Evolutionary conservation across 2,113 vertebrate genomes (phyloP).

Genomic region (Stigmatopora nigra): DNA sequence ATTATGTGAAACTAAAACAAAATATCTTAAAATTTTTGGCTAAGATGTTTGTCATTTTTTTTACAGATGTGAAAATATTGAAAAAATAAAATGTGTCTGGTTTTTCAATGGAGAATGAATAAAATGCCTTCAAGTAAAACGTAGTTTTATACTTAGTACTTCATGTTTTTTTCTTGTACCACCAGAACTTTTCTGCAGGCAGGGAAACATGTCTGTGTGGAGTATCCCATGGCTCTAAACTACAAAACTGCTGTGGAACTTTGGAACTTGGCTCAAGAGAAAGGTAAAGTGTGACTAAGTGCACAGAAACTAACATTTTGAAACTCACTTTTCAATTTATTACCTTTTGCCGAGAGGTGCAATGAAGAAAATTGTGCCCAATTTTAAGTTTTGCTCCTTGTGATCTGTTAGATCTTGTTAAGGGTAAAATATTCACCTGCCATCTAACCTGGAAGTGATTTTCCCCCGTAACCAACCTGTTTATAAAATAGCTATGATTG

Average conservation of each 20-base stretch:
- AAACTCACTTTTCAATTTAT: not conserved
- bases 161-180: constrained; percentile 8
- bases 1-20: not conserved
- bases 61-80: no score
- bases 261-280: constrained; percentile 76
- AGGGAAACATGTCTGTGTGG: constrained; percentile 89
- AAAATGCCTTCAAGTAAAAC: not conserved
- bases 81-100: no score
- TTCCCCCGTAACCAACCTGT: no score
- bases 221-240: constrained; percentile 85
- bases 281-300: constrained; percentile 65
- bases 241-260: constrained; percentile 73
- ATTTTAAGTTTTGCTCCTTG: not conserved
- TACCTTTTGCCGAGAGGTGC: not conserved
- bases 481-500: no score
- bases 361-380: not conserved
- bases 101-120: no score
- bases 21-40: no score
- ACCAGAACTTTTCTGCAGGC: constrained; percentile 75
- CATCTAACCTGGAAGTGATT: no score
- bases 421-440: not conserved
- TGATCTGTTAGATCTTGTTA: not conserved
- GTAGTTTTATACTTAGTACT: not conserved
- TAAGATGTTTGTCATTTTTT: no score
- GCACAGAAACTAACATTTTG: not conserved